Percentiles rank a stretch among this genome's conserved stretches.
Conservation (phyloP, 2,113 vertebrate species). For the Chionodraco myersi region DNA sequence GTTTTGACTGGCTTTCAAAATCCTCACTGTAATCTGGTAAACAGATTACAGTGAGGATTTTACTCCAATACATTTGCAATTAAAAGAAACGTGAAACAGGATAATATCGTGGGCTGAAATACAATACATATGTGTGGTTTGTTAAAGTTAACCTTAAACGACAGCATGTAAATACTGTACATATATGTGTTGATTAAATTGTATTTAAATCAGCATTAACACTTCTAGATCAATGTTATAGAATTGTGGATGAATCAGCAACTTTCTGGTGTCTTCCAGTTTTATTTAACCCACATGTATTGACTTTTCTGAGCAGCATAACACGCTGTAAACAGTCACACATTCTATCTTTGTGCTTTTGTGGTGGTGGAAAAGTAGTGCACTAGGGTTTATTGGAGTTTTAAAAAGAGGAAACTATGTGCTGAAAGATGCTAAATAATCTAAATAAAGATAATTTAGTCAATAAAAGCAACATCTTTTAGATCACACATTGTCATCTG, state of each 20-base stretch:
- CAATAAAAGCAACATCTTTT: neutral
- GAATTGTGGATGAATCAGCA: neutral
- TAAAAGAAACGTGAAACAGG: neutral
- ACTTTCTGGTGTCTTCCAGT: neutral
- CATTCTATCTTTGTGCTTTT: neutral
- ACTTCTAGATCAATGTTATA: neutral
- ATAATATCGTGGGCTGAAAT: neutral
- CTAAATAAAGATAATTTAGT: neutral
- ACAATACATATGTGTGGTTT: neutral
- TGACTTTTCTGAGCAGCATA: neutral
- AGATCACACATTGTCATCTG: neutral
- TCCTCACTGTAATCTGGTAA: conserved; percentile 8
- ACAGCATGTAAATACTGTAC: no score
- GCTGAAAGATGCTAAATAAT: neutral
- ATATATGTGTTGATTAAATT: neutral
- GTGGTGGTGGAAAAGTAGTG: neutral
- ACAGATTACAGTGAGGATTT: conserved; percentile 9
- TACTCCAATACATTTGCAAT: neutral
- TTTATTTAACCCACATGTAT: neutral
- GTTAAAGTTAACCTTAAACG: neutral
- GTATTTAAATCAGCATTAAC: neutral
- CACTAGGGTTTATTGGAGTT: neutral
- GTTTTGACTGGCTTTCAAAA: neutral
- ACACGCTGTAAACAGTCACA: neutral
- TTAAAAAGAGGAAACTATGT: neutral